Evolutionary conservation across 2,113 vertebrate genomes (phyloP), one percentile per base, ranked within the genome.

Genomic region (Pseudopipra pipra): DNA sequence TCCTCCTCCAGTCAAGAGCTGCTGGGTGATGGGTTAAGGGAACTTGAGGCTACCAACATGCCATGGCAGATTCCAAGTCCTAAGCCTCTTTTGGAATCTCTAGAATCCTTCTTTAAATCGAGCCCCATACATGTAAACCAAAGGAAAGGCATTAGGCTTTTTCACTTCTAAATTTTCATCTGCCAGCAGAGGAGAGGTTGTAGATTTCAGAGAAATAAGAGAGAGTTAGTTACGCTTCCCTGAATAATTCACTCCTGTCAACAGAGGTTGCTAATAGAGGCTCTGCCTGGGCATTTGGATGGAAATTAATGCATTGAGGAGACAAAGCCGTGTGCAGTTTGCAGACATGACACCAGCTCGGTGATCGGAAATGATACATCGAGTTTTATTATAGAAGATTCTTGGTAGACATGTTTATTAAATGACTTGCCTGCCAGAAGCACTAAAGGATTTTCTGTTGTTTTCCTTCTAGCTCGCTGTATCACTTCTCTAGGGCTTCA

Each of bases 161-260:
- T 88, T 80, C 43, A 49, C 79, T 68, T 77, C 30, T 68, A 35
- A 77, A 77, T 90, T 95, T 81, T 89, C 61, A 25, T 88, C 65
- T 2, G 17, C 61, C 59, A 44, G 52, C 30, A 81, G 89, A 95
- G 73, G 31, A 90, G 47, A 4, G 0, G 77, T 52, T 31, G 16
- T 74, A 80, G 90, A 80, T 93, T 93, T 93, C 93, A 91, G 82
- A 89, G 83, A 92, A 97, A 88, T 80, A 85, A 78, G 72, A 75
- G 63, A 37, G 78, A 78, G 84, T 94, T 93, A 93, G 94, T 93
- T 92, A 86, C 4, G 21, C 87, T 93, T 93, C 83, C 85, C 43
- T 93, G 89, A 90, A 91, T 93, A 95, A 95, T 80, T 85, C 83
- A 43, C 78, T 86, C 72, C 55, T 90, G 90, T 96, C 88, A 94